These are phyloP conservation scores for Drosophila paulistorum DNA, from an alignment of 1,140 invertebrate genomes.

Conservation along the genomic window DNA sequence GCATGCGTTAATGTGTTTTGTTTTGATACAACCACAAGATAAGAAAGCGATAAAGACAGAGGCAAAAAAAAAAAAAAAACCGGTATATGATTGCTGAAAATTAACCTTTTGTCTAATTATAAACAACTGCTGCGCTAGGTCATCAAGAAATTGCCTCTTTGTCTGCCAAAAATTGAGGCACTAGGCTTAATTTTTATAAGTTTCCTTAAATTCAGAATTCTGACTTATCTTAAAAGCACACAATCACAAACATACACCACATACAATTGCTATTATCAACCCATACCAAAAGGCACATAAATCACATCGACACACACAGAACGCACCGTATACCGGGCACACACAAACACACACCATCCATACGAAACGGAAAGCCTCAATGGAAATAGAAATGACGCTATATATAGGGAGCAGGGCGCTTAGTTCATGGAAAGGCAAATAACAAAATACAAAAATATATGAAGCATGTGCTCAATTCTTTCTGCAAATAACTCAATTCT, in stretches of 20 bases:
- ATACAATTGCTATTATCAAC: constrained; percentile 48
- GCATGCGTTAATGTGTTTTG: constrained; percentile 39
- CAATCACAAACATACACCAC: constrained; percentile 7
- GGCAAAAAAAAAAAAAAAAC: constrained; percentile 27
- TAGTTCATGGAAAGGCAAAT: constrained; percentile 16
- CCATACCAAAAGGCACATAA: constrained; percentile 50
- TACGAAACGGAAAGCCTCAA: constrained; percentile 49
- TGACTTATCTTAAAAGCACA: constrained; percentile 36
- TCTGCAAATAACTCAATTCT: constrained; percentile 42
- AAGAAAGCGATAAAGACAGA: constrained; percentile 34
- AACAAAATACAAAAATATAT: constrained; percentile 5
- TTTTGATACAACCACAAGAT: constrained; percentile 40
- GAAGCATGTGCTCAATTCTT: constrained; percentile 28
- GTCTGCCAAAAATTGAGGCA: neutral
- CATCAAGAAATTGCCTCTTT: neutral
- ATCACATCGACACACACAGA: constrained; percentile 30
- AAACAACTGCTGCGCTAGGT: neutral
- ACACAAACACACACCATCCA: constrained; percentile 23
- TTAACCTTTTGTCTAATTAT: constrained; percentile 1
- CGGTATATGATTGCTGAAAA: neutral
- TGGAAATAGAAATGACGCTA: constrained; percentile 78
- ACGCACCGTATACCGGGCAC: constrained; percentile 5
- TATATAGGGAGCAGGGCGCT: constrained; percentile 21
- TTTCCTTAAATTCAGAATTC: constrained; percentile 39
- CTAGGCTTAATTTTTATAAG: neutral